Evolutionary conservation across 2,888 invertebrate species (phyloP).

Genomic region (Apamea sordens): DNA sequence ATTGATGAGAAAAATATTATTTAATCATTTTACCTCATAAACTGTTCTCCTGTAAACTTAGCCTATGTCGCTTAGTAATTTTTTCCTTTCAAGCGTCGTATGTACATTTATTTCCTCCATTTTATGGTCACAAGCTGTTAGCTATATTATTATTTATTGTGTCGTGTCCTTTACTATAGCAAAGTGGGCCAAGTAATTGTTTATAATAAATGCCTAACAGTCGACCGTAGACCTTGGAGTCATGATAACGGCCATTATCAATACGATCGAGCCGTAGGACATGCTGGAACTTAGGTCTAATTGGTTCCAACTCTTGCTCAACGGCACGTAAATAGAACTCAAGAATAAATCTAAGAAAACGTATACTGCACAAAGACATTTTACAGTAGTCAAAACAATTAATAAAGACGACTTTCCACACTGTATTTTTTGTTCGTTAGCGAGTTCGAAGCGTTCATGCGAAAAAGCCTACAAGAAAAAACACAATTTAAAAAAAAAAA

Average conservation of each 20-base stretch:
- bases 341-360: not conserved
- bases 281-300: slow-evolving; percentile 35
- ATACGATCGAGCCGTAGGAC: slow-evolving; percentile 31
- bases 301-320: slow-evolving; percentile 20
- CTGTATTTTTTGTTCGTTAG: no score
- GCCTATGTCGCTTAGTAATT: no score
- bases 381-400: not conserved
- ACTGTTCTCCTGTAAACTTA: no score
- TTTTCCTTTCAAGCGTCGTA: no score
- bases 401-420: not conserved
- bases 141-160: slow-evolving; percentile 48
- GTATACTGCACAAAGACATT: not conserved
- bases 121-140: slow-evolving; percentile 41
- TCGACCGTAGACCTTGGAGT: slow-evolving; percentile 58
- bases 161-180: slow-evolving; percentile 59
- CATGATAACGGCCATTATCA: slow-evolving; percentile 65
- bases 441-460: not conserved
- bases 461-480: no score
- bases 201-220: slow-evolving; percentile 63
- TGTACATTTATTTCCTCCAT: not conserved
- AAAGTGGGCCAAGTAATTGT: slow-evolving; percentile 67
- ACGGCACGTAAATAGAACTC: not conserved
- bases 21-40: no score
- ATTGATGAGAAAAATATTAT: not conserved
- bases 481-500: no score